Base-by-base conservation (phyloP, 2,888 invertebrate genomes). In the Folsomia manolachei region DNA sequence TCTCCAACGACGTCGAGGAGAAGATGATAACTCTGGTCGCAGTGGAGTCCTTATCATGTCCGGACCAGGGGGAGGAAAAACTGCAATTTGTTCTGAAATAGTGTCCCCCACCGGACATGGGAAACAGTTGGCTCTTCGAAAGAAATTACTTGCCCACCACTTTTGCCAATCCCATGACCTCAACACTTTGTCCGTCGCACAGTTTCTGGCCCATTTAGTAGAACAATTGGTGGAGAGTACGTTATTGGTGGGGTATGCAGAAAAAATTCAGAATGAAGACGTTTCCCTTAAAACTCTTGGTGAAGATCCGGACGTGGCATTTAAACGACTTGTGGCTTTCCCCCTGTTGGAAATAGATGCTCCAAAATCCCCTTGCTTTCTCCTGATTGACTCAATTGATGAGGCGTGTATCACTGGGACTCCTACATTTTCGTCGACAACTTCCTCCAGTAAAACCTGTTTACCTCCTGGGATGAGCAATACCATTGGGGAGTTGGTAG, bases 311-410 rank as follows among this genome's bases (percentile, higher is more conserved):
- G 96, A 96, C 81, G 94, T 95, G 81, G 94, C 95, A 70, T 91
- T 97, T 82, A 93, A 94, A 82, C 90, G 92, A 82, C 93, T 94
- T 0, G 86, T 97, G 0, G 85, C 97, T 21, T 92, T 93, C 82
- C 97, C 97, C 0, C 85, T 97, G 27, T 84, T 93, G 60, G 93
- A 94, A 83, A 88, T 96, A 7, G 92, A 91, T 72, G 91, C 94
- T 1, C 95, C 95, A 0, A 81, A 82, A 67, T 92, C 93, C 82
- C 91, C 91, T 71, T 85, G 94, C 71, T 90, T 95, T 81, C 86
- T 97, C 62, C 85, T 97, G 7, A 93, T 97, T 0, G 97, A 97
- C 83, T 96, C 95, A 0, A 91, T 97, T 24, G 96, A 97, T 83
- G 96, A 97, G 82, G 84, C 78, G 2, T 79, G 76, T 65, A 77